Conservation (phyloP, 2,888 invertebrate species). For the Zonitis immaculata region DNA sequence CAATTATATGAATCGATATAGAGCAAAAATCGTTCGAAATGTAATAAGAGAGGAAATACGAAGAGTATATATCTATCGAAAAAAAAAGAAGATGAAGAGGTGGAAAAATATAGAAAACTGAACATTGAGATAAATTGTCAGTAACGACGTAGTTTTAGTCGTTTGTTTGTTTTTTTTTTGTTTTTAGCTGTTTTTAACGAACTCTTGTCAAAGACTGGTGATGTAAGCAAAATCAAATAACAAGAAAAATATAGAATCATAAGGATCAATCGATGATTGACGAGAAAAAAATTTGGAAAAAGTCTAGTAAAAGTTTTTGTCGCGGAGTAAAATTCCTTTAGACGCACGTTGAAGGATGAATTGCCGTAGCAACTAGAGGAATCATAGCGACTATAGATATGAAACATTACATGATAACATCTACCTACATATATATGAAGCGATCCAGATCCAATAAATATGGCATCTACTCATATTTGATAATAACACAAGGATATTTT, state of each 20-base stretch:
- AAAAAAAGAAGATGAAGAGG: background rate
- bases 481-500: too few relatives aligned
- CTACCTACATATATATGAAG: too few relatives aligned
- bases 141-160: slow-evolving; percentile 11
- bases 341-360: too few relatives aligned
- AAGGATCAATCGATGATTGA: background rate
- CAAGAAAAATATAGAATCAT: slow-evolving; percentile 1
- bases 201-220: slow-evolving; percentile 17
- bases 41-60: background rate
- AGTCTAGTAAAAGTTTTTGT: too few relatives aligned
- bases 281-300: too few relatives aligned
- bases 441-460: too few relatives aligned
- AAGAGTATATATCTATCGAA: background rate
- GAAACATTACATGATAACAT: too few relatives aligned
- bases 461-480: too few relatives aligned
- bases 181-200: slow-evolving; percentile 8
- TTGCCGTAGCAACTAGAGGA: too few relatives aligned
- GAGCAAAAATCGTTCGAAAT: background rate
- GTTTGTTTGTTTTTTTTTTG: background rate
- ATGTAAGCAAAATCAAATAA: slow-evolving; percentile 18
- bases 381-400: too few relatives aligned
- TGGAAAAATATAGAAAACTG: background rate
- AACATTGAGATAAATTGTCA: slow-evolving; percentile 12
- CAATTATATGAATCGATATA: slow-evolving; percentile 16
- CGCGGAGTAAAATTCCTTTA: too few relatives aligned